These are phyloP conservation scores for Tetragnatha versicolor DNA, from an alignment of 1,140 invertebrate species.

Conservation along the genomic window DNA sequence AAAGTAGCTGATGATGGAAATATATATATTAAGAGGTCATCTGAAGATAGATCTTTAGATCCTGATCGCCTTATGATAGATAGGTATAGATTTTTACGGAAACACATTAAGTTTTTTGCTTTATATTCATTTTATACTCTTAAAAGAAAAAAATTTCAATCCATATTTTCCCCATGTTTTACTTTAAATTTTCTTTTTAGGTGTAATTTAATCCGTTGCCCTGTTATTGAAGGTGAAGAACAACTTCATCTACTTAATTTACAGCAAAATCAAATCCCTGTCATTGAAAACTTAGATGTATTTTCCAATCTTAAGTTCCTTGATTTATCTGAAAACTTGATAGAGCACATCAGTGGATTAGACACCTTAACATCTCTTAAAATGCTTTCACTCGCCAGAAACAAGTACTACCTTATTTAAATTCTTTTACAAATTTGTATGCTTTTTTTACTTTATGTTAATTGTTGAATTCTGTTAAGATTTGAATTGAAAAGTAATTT, in stretches of 20 bases:
- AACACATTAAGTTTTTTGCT: no score
- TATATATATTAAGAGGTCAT: constrained; percentile 41
- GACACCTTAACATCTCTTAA: constrained; percentile 42
- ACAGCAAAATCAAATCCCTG: constrained; percentile 51
- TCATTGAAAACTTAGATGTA: constrained; percentile 46
- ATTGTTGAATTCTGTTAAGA: background rate
- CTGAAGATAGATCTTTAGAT: constrained; percentile 40
- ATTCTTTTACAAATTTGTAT: background rate
- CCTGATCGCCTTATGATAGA: constrained; percentile 48
- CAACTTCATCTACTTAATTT: constrained; percentile 50
- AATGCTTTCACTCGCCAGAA: constrained; percentile 37
- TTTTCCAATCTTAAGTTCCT: constrained; percentile 53
- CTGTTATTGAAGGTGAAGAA: constrained; percentile 52
- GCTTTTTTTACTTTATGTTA: background rate
- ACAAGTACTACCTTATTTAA: constrained; percentile 4
- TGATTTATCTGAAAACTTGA: constrained; percentile 51
- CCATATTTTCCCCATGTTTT: background rate
- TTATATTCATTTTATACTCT: no score
- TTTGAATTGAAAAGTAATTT: background rate
- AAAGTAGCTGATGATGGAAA: constrained; percentile 37
- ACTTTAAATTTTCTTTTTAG: constrained; percentile 8
- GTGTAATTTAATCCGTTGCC: constrained; percentile 36
- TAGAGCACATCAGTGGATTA: constrained; percentile 49
- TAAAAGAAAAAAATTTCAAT: no score
- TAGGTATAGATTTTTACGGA: constrained; percentile 13